Evolutionary conservation across 2,113 vertebrate species (phyloP).

Genomic region (Microcebus tavaratra): DNA sequence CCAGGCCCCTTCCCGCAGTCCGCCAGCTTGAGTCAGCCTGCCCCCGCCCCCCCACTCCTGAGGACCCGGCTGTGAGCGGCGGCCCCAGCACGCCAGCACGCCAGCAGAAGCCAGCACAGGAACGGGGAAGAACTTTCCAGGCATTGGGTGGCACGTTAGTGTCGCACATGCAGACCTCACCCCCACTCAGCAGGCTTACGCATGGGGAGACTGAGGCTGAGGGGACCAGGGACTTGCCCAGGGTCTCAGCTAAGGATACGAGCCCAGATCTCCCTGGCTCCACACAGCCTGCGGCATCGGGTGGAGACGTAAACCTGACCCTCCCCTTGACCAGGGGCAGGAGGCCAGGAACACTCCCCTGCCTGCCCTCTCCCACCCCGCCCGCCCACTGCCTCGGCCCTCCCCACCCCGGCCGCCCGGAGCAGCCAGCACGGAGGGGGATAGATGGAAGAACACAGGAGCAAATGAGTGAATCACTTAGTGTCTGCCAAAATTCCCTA

Average conservation of each 20-base stretch:
- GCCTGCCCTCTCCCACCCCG: rapidly evolving
- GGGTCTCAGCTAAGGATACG: background rate
- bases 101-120: background rate
- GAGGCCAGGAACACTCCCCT: background rate
- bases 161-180: background rate
- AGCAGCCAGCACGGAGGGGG: background rate
- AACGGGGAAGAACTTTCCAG: background rate
- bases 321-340: background rate
- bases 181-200: background rate
- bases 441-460: background rate
- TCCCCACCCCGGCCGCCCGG: background rate
- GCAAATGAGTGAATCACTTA: background rate
- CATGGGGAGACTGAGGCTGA: background rate
- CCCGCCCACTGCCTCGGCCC: background rate
- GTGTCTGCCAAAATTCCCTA: background rate
- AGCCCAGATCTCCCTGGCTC: background rate
- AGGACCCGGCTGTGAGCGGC: background rate
- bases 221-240: background rate
- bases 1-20: background rate
- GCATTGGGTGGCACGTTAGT: rapidly evolving
- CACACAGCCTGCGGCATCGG: background rate
- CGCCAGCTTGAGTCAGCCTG: too few relatives aligned
- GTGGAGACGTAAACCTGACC: background rate
- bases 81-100: too few relatives aligned
- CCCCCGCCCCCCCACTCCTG: background rate